Conservation (phyloP, 2,888 invertebrate genomes). For the Amitus sp. region DNA sequence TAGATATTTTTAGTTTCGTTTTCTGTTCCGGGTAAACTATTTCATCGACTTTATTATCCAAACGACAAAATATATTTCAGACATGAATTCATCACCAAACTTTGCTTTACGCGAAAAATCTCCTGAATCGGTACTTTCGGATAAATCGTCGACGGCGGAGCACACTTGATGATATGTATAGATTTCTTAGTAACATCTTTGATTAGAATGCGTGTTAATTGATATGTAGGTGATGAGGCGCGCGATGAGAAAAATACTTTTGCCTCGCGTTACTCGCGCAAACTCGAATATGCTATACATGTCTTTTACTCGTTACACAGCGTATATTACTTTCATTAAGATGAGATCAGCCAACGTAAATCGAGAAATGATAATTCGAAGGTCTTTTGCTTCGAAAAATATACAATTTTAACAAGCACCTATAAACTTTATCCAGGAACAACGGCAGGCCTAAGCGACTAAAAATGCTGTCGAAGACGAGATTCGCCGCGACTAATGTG, state of each 20-base stretch:
- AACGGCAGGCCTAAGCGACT: conserved; percentile 36
- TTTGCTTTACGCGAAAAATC: too few relatives aligned
- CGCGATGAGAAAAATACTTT: conserved; percentile 35
- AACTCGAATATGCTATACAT: conserved; percentile 21
- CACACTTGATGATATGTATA: conserved; percentile 62
- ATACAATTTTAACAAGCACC: too few relatives aligned
- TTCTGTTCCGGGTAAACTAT: too few relatives aligned
- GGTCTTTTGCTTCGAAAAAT: conserved; percentile 27
- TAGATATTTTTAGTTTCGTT: too few relatives aligned
- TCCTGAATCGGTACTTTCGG: not conserved
- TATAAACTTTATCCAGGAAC: conserved; percentile 26
- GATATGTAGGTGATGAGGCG: conserved; percentile 57
- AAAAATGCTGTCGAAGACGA: conserved; percentile 28
- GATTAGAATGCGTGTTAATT: conserved; percentile 52
- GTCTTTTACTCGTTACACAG: conserved; percentile 30
- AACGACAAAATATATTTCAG: too few relatives aligned
- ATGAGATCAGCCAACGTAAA: too few relatives aligned
- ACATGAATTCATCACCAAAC: too few relatives aligned
- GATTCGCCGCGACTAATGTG: conserved; percentile 17
- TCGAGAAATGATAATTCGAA: not conserved
- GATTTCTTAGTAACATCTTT: conserved; percentile 49
- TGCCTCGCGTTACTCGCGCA: conserved; percentile 35
- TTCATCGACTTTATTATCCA: too few relatives aligned
- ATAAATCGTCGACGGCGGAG: conserved; percentile 42
- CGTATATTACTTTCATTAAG: conserved; percentile 17